These are phyloP conservation scores for Drosophila neutralis DNA, from an alignment of 2,888 invertebrate genomes.

Conservation along the genomic window DNA sequence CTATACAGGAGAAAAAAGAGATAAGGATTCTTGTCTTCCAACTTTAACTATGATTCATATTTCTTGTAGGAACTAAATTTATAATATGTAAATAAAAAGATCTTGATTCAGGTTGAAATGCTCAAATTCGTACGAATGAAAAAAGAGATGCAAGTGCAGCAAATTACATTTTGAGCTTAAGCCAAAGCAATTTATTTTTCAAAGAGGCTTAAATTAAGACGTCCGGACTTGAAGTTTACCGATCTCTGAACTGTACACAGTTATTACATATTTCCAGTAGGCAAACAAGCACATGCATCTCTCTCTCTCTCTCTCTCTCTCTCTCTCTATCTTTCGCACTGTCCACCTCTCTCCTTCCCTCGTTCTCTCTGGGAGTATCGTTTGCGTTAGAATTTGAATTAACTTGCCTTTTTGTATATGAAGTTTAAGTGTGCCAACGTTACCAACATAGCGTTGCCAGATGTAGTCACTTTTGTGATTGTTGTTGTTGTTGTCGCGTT, in stretches of 20 bases:
- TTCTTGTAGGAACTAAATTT: not conserved
- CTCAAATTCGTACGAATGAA: too few relatives aligned
- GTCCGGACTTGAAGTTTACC: not conserved
- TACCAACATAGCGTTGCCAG: slow-evolving; percentile 60
- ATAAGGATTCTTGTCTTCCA: not conserved
- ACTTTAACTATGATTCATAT: not conserved
- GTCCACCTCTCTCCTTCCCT: not conserved
- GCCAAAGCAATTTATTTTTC: not conserved
- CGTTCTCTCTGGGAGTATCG: slow-evolving; percentile 26
- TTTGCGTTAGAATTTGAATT: slow-evolving; percentile 74
- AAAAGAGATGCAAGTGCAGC: not conserved
- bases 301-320: not conserved
- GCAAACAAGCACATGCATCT: slow-evolving; percentile 5
- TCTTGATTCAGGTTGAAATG: not conserved
- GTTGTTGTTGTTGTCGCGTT: slow-evolving; percentile 26
- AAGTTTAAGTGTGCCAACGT: slow-evolving; percentile 70
- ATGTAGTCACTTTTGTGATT: slow-evolving; percentile 1
- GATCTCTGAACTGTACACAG: not conserved
- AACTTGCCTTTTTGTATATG: slow-evolving; percentile 65
- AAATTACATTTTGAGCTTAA: not conserved
- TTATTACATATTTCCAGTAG: not conserved
- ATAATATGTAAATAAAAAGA: not conserved
- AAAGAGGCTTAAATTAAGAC: not conserved
- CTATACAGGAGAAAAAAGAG: not conserved
- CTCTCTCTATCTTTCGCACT: too few relatives aligned